These are phyloP conservation scores for Pseudonaja textilis DNA, from an alignment of 2,113 vertebrate species.

Conservation along the genomic window DNA sequence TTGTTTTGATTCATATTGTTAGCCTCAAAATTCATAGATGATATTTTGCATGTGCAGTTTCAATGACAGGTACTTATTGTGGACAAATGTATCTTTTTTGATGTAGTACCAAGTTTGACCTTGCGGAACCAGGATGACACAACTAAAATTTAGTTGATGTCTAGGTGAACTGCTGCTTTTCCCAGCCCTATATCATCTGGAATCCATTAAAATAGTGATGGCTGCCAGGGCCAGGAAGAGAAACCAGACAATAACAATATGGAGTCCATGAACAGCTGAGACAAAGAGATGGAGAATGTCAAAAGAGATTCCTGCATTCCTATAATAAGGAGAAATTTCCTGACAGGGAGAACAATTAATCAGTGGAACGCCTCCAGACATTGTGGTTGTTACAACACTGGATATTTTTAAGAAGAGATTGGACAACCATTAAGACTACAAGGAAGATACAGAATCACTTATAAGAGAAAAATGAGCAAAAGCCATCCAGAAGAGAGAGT, in stretches of 20 bases:
- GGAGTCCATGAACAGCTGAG: neutral
- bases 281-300: neutral
- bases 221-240: neutral
- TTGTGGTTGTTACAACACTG: neutral
- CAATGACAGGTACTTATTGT: neutral
- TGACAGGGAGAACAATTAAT: neutral
- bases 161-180: neutral
- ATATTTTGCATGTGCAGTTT: conserved; percentile 28
- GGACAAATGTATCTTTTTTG: neutral
- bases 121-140: neutral
- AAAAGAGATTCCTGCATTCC: neutral
- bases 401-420: neutral
- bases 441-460: neutral
- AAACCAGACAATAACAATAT: neutral
- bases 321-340: neutral
- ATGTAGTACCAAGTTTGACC: neutral
- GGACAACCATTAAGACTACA: neutral
- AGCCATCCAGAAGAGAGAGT: neutral
- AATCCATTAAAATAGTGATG: neutral
- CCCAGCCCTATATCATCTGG: neutral
- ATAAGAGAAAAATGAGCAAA: neutral
- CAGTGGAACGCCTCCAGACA: neutral
- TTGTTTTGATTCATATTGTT: conserved; percentile 35
- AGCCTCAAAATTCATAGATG: conserved; percentile 40
- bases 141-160: neutral